Evolutionary conservation across 1,140 invertebrate species (phyloP).

Genomic region (Luehdorfia chinensis): DNA sequence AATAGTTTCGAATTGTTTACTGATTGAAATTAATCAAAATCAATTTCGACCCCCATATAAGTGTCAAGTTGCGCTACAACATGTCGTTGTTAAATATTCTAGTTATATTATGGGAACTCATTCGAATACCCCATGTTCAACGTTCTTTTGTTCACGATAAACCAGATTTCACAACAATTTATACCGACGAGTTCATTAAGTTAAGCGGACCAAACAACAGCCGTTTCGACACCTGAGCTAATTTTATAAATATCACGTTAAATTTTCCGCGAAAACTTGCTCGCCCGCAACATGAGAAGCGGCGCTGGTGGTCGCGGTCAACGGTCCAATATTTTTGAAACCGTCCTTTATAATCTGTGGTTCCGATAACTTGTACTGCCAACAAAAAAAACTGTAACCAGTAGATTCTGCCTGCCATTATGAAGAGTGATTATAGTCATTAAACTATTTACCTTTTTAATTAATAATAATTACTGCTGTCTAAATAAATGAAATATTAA

Average conservation of each 20-base stretch:
- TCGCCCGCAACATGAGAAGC: constrained; percentile 54
- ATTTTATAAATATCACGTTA: constrained; percentile 53
- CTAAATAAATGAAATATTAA: too few relatives aligned
- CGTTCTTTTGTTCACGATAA: constrained; percentile 3
- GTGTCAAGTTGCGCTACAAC: neutral
- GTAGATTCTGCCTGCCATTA: too few relatives aligned
- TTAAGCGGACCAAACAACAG: constrained; percentile 36
- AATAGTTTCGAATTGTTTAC: too few relatives aligned
- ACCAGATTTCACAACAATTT: constrained; percentile 13
- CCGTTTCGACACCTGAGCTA: constrained; percentile 45
- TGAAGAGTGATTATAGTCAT: too few relatives aligned
- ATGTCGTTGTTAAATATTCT: neutral
- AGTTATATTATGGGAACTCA: neutral
- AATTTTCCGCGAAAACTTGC: constrained; percentile 43
- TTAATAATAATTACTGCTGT: too few relatives aligned
- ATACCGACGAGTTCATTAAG: constrained; percentile 23
- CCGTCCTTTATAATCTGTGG: neutral
- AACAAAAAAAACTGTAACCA: too few relatives aligned
- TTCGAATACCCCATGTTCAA: neutral
- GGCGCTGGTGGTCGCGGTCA: constrained; percentile 41
- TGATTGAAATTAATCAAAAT: constrained; percentile 10
- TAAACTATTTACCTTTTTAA: too few relatives aligned
- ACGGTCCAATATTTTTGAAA: constrained; percentile 7
- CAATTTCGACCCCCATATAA: constrained; percentile 2
- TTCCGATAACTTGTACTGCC: neutral